Percentiles rank a stretch among this genome's conserved stretches.
Conservation (phyloP, 2,113 vertebrate species). For the Archilochus colubris region DNA sequence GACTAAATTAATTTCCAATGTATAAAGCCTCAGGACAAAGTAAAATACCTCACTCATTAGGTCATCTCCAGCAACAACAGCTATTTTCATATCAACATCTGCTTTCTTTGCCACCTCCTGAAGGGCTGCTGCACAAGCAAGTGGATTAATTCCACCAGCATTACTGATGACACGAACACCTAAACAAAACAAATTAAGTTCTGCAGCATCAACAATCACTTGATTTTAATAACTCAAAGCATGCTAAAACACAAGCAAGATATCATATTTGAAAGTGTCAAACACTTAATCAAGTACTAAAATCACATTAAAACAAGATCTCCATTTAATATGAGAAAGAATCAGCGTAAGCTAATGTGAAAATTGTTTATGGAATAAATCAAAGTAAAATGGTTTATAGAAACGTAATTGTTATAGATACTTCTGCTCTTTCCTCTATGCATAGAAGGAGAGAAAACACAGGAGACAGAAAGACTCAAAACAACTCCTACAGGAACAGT, state of each 20-base stretch:
- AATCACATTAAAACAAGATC: neutral
- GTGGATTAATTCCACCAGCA: conserved; percentile 85
- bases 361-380: neutral
- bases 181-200: conserved; percentile 29
- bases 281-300: neutral
- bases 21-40: neutral
- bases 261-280: neutral
- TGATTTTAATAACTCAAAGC: neutral
- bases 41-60: conserved; percentile 81
- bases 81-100: conserved; percentile 84
- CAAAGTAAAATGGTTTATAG: neutral
- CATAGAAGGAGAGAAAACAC: neutral
- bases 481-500: neutral
- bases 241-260: neutral
- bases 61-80: conserved; percentile 88
- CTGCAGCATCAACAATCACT: neutral
- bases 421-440: neutral
- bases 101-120: conserved; percentile 82
- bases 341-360: neutral
- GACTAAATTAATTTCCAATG: neutral
- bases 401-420: neutral
- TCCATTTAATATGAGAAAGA: neutral
- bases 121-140: conserved; percentile 82
- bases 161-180: conserved; percentile 88
- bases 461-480: neutral